A percentile compares a stretch with the other conserved stretches of the same genome.
phyloP scores from a whole-genome alignment of 2,797 vertebrate genomes.

The Sebastes itinus region DNA sequence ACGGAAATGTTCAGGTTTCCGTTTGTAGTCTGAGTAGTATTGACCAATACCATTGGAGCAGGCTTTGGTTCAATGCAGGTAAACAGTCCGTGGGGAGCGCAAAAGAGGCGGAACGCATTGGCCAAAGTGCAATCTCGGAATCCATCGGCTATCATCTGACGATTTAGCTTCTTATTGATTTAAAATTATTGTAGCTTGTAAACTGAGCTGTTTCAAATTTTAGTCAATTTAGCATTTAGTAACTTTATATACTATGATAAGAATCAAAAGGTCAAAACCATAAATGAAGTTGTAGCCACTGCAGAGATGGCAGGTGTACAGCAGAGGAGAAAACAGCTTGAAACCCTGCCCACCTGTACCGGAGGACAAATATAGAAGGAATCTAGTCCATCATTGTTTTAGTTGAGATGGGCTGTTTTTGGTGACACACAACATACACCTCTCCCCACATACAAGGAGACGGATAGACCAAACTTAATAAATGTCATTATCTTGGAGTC shows the following conservation, averaged over 20 bases:
- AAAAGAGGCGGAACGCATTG: no score
- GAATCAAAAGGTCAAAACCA: not conserved
- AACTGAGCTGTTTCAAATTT: not conserved
- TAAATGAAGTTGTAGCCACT: no score
- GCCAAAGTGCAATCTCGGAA: no score
- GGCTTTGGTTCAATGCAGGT: no score
- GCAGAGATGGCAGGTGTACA: not conserved
- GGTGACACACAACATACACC: not conserved
- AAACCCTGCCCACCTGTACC: not conserved
- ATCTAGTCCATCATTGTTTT: not conserved
- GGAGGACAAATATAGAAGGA: not conserved
- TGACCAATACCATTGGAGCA: no score
- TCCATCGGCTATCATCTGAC: no score
- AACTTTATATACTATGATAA: not conserved
- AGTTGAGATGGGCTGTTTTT: not conserved
- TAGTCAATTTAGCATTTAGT: not conserved
- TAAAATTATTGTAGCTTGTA: no score
- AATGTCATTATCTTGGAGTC: constrained; percentile 26
- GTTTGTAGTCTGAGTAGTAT: no score
- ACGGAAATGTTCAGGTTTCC: no score
- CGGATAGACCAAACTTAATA: constrained; percentile 28
- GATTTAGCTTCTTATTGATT: no score
- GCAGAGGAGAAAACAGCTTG: not conserved
- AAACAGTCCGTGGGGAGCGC: no score
- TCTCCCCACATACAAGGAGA: constrained; percentile 16